Base-by-base conservation (phyloP, 2,888 invertebrate genomes). In the Tryphoninae sp. region DNA sequence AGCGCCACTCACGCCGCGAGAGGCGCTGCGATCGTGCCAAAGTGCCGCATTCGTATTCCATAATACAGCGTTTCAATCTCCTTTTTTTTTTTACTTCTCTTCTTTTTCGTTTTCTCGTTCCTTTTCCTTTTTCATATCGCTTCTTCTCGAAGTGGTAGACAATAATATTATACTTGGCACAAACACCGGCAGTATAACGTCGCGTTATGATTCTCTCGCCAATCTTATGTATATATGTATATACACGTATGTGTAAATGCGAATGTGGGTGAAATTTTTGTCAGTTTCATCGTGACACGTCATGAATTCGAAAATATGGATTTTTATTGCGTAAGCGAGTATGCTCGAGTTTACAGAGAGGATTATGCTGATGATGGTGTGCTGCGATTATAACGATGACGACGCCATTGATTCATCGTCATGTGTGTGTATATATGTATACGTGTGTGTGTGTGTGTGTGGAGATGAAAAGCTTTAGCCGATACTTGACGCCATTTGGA, bases 401-500 rank as follows among this genome's bases (percentile, higher is more conserved):
- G 45, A 42, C 26, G 61, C 49, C 65, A 82, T 71, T 67, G 71
- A 78, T 72, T 65, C 22, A 72, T 58, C 61, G 51, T 11, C 49
- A 9, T 33, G 64, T 51, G 51, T 40, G 49, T 22, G 19, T 2
- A 19, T 51, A 45, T 64, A 53, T 71, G 59, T 72, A 11, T 58
- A 71, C 40, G 26, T 40, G 45, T 72, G n/a, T 58, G 65, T 49
- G 23, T 40, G 42, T 42, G 40, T 62, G 40, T 42, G 51, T 2
- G n/a, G 49, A 53, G 59, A 42, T 68, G 76, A 82, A 64, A 78
- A 83, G 69, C 80, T 84, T 80, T 78, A 82, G 81, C 79, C 81
- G 76, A 81, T 78, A 83, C 84, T 84, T 77, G 81, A 82, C 78
- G 82, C 77, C 81, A 84, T 84, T 84, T 83, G 77, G 78, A 75